Base-by-base conservation (phyloP, 2,113 vertebrate species). In the Tachycineta bicolor region DNA sequence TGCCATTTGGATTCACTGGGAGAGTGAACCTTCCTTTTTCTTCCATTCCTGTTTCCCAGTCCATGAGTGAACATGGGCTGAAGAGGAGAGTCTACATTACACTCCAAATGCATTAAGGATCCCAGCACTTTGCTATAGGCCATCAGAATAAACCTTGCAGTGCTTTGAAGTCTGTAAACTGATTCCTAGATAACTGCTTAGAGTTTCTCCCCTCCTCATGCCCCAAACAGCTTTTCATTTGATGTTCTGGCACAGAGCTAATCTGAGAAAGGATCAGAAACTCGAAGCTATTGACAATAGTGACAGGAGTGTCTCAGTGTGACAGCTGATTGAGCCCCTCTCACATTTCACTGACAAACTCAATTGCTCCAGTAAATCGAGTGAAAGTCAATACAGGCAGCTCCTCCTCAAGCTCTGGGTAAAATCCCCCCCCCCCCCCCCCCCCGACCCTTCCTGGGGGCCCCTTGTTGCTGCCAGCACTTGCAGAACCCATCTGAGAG, bases 321-420 rank as follows among this genome's bases (percentile, higher is more conserved):
- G 98, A 99, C 98, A 98, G 98, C 98, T 98, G 98, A 99, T 98
- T 98, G 98, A 98, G 97, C 96, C 52, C 93, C 96, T 98, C 95
- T 96, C 98, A 46, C 98, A 98, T 99, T 99, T 98, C 98, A 98
- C 98, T 98, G 97, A 98, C 98, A 98, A 98, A 99, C 97, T 98
- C 98, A 98, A 99, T 98, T 98, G 97, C 98, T 97, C 98, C 97
- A 98, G 98, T 98, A 98, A 97, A 99, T 98, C 96, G 96, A 98
- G 98, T 98, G 98, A 98, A 99, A 99, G 98, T 99, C 98, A 99
- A 99, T 98, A 99, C 83, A 96, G 69, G 62, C 81, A 87, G 70
- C 62, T 94, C 90, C 43, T 96, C 71, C 80, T 71, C 6, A 2
- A 80, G 64, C 37, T 53, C 46, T 33, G 19, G 50, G 77, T 77